Base-by-base conservation (phyloP, 2,113 vertebrate species). In the Mystacornis crossleyi region DNA sequence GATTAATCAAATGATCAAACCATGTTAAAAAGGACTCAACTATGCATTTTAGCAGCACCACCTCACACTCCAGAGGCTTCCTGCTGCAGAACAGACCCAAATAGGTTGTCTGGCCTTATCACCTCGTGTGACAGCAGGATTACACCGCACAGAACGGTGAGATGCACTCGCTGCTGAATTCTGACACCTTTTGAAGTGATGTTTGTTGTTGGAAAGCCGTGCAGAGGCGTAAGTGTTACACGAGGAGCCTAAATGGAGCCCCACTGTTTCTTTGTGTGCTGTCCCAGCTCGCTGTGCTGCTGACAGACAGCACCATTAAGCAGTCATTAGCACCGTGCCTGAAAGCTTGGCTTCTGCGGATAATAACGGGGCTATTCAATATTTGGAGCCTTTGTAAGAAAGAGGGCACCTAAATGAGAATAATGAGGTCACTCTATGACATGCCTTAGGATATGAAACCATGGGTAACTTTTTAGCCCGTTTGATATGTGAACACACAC, bases 241-340 rank as follows among this genome's bases (percentile, higher is more conserved):
- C 21, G 74, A 89, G 79, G 95, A 90, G 51, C 66, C 73, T 90
- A 74, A 95, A 89, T 38, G 62, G 79, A 53, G 86, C 90, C 72
- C 92, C n/a, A 42, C 66, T 77, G 93, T 43, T 93, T 94, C 97
- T 98, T 98, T 97, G 96, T 97, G 94, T 3, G 71, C 83, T 81
- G 69, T 75, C 93, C 82, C 86, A 81, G 97, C 96, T 80, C 91
- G 93, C 89, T 50, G 93, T 86, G 90, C 91, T 67, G 96, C 96
- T 98, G 98, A 98, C 86, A 96, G 97, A 97, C 96, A 98, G 97
- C 92, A 78, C 96, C 96, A 98, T 98, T 98, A 98, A 96, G 96
- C 82, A 94, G 95, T 97, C 97, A 97, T 98, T 98, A 98, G 97
- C 73, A 95, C 66, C 81, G 55, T 15, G 86, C 85, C 95, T 94